Conservation (phyloP, 2,888 invertebrate genomes). For the Drosophila picticornis region DNA sequence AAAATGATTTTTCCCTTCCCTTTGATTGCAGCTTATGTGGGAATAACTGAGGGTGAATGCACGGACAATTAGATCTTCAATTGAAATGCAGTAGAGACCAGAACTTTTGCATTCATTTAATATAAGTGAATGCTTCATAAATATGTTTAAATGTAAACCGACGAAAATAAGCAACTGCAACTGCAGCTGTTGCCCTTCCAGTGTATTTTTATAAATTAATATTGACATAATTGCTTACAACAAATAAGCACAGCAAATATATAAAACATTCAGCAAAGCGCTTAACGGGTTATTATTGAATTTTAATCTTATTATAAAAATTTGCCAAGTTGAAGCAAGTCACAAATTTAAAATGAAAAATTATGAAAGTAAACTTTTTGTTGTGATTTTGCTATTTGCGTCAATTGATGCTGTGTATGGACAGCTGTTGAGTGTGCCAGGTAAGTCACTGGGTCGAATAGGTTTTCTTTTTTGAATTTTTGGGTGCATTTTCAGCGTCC, state of each 20-base stretch:
- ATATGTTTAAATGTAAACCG: slow-evolving; percentile 5
- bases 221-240: slow-evolving; percentile 46
- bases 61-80: not conserved
- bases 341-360: slow-evolving; percentile 39
- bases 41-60: slow-evolving; percentile 25
- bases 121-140: not conserved
- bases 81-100: not conserved
- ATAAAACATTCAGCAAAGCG: slow-evolving; percentile 17
- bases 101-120: not conserved
- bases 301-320: slow-evolving; percentile 44
- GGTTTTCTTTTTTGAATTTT: not conserved
- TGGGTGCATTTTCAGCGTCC: slow-evolving; percentile 24
- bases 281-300: slow-evolving; percentile 13
- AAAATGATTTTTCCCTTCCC: not conserved
- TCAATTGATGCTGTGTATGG: slow-evolving; percentile 21
- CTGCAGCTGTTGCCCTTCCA: slow-evolving; percentile 18
- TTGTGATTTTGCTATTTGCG: slow-evolving; percentile 32
- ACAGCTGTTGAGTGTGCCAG: slow-evolving; percentile 36
- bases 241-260: slow-evolving; percentile 36
- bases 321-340: slow-evolving; percentile 15
- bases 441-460: slow-evolving; percentile 29
- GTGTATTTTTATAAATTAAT: slow-evolving; percentile 39
- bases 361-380: slow-evolving; percentile 22
- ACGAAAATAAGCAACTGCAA: not conserved
- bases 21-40: slow-evolving; percentile 35